Evolutionary conservation across 1,140 invertebrate genomes (phyloP), one percentile per base, ranked within the genome.

Genomic region (Melitaea cinxia): DNA sequence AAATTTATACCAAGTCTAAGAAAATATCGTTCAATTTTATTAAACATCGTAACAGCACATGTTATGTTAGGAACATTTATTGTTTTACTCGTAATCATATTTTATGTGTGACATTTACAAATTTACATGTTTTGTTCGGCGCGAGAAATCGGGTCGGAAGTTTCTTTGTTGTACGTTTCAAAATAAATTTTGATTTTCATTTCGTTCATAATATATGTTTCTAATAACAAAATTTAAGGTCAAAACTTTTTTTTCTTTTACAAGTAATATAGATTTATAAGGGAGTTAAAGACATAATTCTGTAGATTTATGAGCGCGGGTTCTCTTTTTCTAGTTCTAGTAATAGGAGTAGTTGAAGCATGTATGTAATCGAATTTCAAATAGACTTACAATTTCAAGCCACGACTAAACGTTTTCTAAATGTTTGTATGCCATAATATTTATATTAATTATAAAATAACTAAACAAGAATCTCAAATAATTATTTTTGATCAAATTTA

Each of bases 61-160:
- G 52, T 54, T 54, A 30, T 10, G 24, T 54, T 54, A 54, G 4
- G 4, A 28, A 21, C 10, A 23, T 58, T 60, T 52, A 52, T 60
- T 60, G 45, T 60, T 23, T 58, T 52, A 28, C 14, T 26, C 23
- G 63, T 67, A 21, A 50, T 65, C 49, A 45, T 68, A 58, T 65
- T 65, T 70, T 47, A 66, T 61, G 17, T 55, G 42, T 12, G 63
- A 62, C 71, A 70, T 69, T 69, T 57, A 61, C 50, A 60, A 65
- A 66, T 67, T 61, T 50, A 47, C 63, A 42, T 59, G 23, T 70
- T 74, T 65, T 54, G 53, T 62, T 65, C 54, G 68, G 42, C 61
- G 15, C 7, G 2, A 6, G 12, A 4, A 58, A 47, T 28, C 26
- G 26, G 49, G n/a, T n/a, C 26, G 2, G 12, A 21, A 6, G n/a